Evolutionary conservation across 1,140 invertebrate genomes (phyloP).

Genomic region (Drosophila sucinea): DNA sequence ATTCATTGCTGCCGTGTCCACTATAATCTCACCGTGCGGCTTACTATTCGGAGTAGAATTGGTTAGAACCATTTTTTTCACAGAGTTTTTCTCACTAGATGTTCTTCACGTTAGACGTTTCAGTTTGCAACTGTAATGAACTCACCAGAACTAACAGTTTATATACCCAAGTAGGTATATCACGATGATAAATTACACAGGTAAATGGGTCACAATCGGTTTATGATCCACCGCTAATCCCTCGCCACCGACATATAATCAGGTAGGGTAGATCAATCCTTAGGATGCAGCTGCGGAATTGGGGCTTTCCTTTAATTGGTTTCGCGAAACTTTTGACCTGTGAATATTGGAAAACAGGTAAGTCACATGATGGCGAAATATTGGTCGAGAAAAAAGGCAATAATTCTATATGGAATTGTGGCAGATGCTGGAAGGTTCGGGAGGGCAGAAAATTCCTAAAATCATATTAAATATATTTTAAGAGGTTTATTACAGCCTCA

Average conservation of each 20-base stretch:
- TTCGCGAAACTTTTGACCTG: constrained; percentile 39
- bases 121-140: constrained; percentile 63
- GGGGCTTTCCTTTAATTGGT: constrained; percentile 49
- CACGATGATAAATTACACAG: constrained; percentile 3
- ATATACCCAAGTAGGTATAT: constrained; percentile 29
- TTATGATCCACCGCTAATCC: constrained; percentile 38
- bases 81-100: constrained; percentile 26
- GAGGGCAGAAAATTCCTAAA: not conserved
- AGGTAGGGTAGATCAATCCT: constrained; percentile 38
- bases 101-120: constrained; percentile 65
- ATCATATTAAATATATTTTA: not conserved
- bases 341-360: constrained; percentile 42
- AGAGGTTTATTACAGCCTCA: not conserved
- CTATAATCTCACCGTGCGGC: constrained; percentile 47
- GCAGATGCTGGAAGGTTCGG: not conserved
- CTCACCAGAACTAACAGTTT: not conserved
- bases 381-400: not conserved
- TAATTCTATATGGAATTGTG: not conserved
- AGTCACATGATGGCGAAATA: constrained; percentile 4
- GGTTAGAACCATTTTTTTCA: constrained; percentile 63
- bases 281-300: constrained; percentile 14
- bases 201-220: constrained; percentile 23
- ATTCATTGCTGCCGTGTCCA: constrained; percentile 68
- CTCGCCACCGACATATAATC: not conserved
- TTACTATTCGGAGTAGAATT: constrained; percentile 65